Base-by-base conservation (phyloP, 1,140 invertebrate species). In the Drosophila novamexicana region DNA sequence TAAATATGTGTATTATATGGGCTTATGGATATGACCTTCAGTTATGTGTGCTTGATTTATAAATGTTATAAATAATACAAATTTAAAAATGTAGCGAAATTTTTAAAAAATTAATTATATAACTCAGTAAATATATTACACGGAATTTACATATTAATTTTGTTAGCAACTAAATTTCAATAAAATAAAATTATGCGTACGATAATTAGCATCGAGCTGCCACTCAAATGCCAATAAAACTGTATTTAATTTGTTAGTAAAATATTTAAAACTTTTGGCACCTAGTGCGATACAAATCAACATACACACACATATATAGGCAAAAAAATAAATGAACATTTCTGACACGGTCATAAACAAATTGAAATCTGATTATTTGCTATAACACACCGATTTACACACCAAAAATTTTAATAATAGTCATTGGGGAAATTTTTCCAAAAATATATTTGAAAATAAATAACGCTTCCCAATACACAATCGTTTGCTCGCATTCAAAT, bases 1-100 rank as follows among this genome's bases (percentile, higher is more conserved):
- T 34, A 34, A 73, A 73, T 44, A 36, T 54, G 8, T 29, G 22
- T 5, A 29, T 37, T 37, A 74, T 62, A 36, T 69, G 71, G 16
- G 62, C 69, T 74, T 74, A 74, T 69, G 62, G 65, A 62, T 50
- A 16, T 61, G 40, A 44, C 63, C 39, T 67, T 53, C 34, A 18
- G 22, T 18, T 36, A 8, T 39, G 10, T 53, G 29, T 44, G 47
- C 54, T 53, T 53, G 39, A 40, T 53, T 37, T 40, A n/a, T 10
- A 67, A 22, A 2, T 1, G 18, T 14, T 14, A 14, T 14, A 14
- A 40, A 14, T 34, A 67, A 39, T 58, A 7, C 22, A 39, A 45
- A 67, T 61, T 67, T 40, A 18, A 18, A 18, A 1, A 18, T 22
- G 2, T 22, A 22, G 22, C 22, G 22, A 58, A 61, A 34, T 37